Base-by-base conservation (phyloP, 2,888 invertebrate genomes). In the Drosophila yooni region DNA sequence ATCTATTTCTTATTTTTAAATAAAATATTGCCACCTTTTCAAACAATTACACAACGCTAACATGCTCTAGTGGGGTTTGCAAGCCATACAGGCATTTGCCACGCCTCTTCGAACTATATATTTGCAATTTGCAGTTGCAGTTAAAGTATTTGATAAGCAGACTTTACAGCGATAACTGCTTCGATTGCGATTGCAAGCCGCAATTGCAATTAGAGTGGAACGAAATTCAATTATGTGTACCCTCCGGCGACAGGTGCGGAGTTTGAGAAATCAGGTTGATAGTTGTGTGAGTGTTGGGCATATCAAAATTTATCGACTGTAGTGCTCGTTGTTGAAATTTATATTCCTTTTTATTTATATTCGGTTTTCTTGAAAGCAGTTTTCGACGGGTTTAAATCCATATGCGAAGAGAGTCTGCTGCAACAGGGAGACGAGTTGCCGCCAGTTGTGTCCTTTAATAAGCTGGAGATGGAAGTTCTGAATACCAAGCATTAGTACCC, bases 371-470 rank as follows among this genome's bases (percentile, higher is more conserved):
- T n/a, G 10, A 40, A n/a, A n/a, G 5, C 21, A 21, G 40, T 40
- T 21, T n/a, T n/a, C n/a, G n/a, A 40, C n/a, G n/a, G 8, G 10
- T 74, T 81, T 15, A 8, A 54, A 0, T 70, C 67, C 63, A 29
- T 79, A 1, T 29, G 51, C 13, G 10, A 29, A 0, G 27, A 36
- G 54, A 40, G 71, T 46, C 10, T 57, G 2, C 71, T 74, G 3
- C 66, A 33, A 11, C 10, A 82, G 11, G 71, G 78, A 40, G 79
- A 80, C 10, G 82, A 82, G 29, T 38, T 33, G 13, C 80, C 80
- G 36, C 82, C 82, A 3, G 2, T 3, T 10, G 21, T 51, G 21
- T 80, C 74, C 40, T 62, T 72, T 18, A 75, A 78, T 18, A 60
- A 60, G n/a, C 15, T 65, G 21, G 60, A 43, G 13, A 43, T 43